Evolutionary conservation across 2,113 vertebrate species (phyloP), one percentile per base, ranked within the genome.

Genomic region (Oncorhynchus kisutch): DNA sequence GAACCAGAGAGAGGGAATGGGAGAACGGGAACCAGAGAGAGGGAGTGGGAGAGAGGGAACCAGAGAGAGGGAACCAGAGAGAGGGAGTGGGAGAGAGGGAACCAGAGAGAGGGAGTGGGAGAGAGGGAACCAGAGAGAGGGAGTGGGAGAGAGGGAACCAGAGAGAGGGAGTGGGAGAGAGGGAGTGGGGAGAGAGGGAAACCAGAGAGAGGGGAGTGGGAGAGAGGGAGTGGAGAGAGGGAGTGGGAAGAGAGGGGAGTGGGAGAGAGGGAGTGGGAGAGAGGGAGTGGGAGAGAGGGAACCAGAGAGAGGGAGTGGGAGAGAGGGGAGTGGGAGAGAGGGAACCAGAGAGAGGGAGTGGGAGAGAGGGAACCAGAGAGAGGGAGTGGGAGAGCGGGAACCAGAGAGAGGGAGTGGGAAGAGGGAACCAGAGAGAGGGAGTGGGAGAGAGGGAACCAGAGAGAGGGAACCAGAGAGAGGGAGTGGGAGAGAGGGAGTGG

Each of bases 351-450:
- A n/a, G n/a, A n/a, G n/a, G 20, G 70, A 48, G 27, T 27, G 27
- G 27, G 27, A 27, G 27, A 27, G 27, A 27, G 83, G 65, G 75
- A 49, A 81, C 81, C 82, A 79, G 81, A 68, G 54, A 60, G 25
- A 49, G 77, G 27, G 25, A 49, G n/a, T n/a, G n/a, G n/a, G 77
- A 82, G 83, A 84, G 45, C 13, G 39, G 27, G 45, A 12, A 80
- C 78, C 85, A 83, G 75, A 68, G 73, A 82, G 64, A 81, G 80
- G n/a, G n/a, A n/a, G n/a, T n/a, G n/a, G n/a, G n/a, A n/a, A n/a
- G n/a, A n/a, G n/a, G n/a, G n/a, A n/a, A n/a, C n/a, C n/a, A 85
- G 51, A 34, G 70, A 48, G 24, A 24, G 12, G 49, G 72, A 62
- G 80, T 72, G 60, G 20, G 70, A 48, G 1, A 12, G 31, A 48